These are phyloP conservation scores for Chloropsis hardwickii DNA, from an alignment of 2,113 vertebrate species.

Conservation along the genomic window DNA sequence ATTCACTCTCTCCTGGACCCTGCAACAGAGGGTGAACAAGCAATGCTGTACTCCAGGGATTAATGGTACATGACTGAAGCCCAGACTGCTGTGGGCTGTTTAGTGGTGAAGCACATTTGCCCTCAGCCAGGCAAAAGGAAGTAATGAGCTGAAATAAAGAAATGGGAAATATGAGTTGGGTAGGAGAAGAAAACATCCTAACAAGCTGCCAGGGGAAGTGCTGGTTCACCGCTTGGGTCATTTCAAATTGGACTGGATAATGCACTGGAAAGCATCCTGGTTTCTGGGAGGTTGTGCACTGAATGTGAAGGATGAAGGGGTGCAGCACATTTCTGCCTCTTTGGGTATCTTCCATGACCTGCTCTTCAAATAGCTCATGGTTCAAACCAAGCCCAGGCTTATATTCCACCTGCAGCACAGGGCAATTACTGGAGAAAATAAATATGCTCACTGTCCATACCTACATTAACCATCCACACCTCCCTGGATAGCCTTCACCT, in stretches of 20 bases:
- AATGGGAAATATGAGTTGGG: slow-evolving; percentile 9
- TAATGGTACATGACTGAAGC: slow-evolving; percentile 53
- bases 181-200: slow-evolving; percentile 33
- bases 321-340: neutral
- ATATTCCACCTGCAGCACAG: neutral
- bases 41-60: neutral
- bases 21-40: slow-evolving; percentile 27
- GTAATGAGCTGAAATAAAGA: slow-evolving; percentile 41
- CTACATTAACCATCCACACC: neutral
- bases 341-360: neutral
- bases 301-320: neutral
- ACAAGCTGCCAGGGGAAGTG: slow-evolving; percentile 30
- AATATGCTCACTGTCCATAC: neutral
- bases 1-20: slow-evolving; percentile 36
- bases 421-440: neutral
- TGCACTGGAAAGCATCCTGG: slow-evolving; percentile 13
- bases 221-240: slow-evolving; percentile 2
- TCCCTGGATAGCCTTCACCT: neutral
- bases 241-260: slow-evolving; percentile 24
- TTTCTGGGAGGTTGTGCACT: neutral
- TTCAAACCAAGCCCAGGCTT: neutral
- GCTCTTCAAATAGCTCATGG: neutral
- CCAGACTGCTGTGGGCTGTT: slow-evolving; percentile 12
- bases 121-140: slow-evolving; percentile 2
- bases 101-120: slow-evolving; percentile 7